These are phyloP conservation scores for Melanotaenia duboulayi DNA, from an alignment of 2,113 vertebrate species.

Conservation along the genomic window DNA sequence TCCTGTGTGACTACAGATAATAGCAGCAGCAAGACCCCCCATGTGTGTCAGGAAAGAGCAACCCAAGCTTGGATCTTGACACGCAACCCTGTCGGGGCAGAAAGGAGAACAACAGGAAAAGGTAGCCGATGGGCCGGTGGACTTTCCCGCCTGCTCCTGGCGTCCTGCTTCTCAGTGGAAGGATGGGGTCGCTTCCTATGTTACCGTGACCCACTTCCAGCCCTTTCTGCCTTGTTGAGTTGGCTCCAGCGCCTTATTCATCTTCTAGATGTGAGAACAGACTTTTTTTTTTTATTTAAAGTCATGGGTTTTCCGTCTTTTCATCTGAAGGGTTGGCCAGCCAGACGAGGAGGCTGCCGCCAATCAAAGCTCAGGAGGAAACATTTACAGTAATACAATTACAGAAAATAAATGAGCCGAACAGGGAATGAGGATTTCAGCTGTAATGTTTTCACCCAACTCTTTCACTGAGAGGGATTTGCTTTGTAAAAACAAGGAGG, in stretches of 20 bases:
- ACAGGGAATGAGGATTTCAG: constrained; percentile 6
- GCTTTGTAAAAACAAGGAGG: constrained; percentile 36
- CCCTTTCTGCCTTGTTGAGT: constrained; percentile 4
- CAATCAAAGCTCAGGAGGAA: constrained; percentile 50
- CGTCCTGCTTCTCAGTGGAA: constrained; percentile 50
- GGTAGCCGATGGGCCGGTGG: constrained; percentile 38
- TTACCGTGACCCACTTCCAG: constrained; percentile 58
- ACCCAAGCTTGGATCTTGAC: constrained; percentile 7
- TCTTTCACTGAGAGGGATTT: not conserved
- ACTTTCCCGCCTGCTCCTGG: constrained; percentile 30
- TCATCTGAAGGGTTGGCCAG: constrained; percentile 1
- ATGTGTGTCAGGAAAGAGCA: constrained; percentile 14
- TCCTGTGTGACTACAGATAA: constrained; percentile 31
- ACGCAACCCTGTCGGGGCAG: constrained; percentile 14
- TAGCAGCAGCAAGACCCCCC: not conserved
- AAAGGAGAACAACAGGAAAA: constrained; percentile 71
- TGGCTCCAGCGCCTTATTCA: not conserved
- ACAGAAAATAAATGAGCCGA: constrained; percentile 26
- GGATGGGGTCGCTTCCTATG: constrained; percentile 65
- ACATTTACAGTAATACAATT: constrained; percentile 47
- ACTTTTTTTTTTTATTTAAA: not conserved
- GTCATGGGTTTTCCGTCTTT: not conserved
- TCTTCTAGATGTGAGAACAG: not conserved
- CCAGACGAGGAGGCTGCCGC: constrained; percentile 6
- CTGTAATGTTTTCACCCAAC: not conserved